Conservation (phyloP, 64 coral and sea anemone genomes). For the Catalaphyllia jardinei region DNA sequence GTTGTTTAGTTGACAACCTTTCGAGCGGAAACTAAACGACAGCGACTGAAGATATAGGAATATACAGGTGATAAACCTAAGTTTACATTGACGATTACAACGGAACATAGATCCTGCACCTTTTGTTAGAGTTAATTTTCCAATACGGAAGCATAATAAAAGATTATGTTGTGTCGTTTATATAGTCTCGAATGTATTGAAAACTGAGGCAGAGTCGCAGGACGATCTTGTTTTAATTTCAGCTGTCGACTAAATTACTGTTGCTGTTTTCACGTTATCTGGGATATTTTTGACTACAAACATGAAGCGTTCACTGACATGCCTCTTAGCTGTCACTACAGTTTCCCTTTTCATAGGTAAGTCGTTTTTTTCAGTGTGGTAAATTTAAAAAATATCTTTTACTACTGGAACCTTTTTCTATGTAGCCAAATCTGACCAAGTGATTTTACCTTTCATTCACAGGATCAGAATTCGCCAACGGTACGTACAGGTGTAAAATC, state of each 20-base stretch:
- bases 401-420: background rate
- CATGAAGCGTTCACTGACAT: constrained; percentile 9
- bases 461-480: background rate
- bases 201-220: background rate
- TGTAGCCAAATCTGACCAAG: background rate
- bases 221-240: background rate
- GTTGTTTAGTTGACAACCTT: background rate
- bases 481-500: background rate
- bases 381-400: background rate
- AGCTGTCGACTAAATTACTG: background rate
- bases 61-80: no score
- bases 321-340: background rate
- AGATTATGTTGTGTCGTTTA: no score
- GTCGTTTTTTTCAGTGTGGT: background rate
- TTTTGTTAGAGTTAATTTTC: no score
- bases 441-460: background rate
- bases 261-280: background rate
- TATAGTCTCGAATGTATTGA: no score
- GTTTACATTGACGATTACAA: no score
- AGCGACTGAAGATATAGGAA: no score
- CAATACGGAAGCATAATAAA: no score
- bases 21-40: constrained; percentile 8
- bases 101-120: no score
- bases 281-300: constrained; percentile 38
- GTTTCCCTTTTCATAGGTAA: background rate